Evolutionary conservation across 2,797 vertebrate genomes (phyloP), one percentile per base, ranked within the genome.

Genomic region (Tinamus major): DNA sequence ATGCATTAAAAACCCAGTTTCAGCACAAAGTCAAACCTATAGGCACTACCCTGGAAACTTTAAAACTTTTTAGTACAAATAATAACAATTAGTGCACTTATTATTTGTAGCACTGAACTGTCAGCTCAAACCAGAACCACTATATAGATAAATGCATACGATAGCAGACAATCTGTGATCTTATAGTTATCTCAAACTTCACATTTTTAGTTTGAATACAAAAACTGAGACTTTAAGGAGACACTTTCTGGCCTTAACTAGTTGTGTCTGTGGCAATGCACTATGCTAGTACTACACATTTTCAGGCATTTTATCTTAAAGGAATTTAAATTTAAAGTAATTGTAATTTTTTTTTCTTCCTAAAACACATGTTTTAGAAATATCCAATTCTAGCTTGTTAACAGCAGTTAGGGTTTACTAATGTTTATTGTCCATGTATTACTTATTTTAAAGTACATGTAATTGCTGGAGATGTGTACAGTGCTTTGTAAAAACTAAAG

Each of bases 11-110:
- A 61, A 79, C 5, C 4, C 20, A 33, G 33, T 64, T 87, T 85
- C 86, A 90, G 80, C 83, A 85, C 44, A 86, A 90, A 42, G 61
- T 72, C 23, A 91, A 65, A 64, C 41, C 39, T 70, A 79, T 74
- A 79, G 20, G 1, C 70, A 37, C 51, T 7, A 9, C 15, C 33
- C 59, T 84, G 53, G 31, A 88, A 82, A 84, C 6, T 12, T 56
- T 41, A 68, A 87, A 74, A 56, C 5, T 3, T 59, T 81, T 68
- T 46, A 55, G 31, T 42, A 79, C 26, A 56, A 92, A 79, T 42
- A 74, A 77, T 18, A 79, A 72, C 10, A 83, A 42, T 46, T 10
- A 86, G 77, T 48, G 59, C 18, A 58, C 7, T 87, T 86, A 51
- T 56, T 53, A 53, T 37, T 24, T 37, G 5, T 33, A 85, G 48